Conservation (phyloP, 2,113 vertebrate species). For the Thunnus maccoyii region DNA sequence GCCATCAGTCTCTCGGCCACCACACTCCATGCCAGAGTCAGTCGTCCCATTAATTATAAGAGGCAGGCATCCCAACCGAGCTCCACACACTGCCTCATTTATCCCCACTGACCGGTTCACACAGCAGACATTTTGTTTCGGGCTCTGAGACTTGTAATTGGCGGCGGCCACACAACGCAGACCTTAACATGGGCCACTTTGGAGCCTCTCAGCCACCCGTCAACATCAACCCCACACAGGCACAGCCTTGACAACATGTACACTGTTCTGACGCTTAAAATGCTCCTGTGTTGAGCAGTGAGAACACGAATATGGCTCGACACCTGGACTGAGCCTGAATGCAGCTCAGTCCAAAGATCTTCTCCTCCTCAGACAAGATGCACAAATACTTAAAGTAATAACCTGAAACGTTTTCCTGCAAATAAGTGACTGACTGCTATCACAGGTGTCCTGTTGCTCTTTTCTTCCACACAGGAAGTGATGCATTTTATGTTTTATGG, state of each 20-base stretch:
- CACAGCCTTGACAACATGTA: constrained; percentile 60
- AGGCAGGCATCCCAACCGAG: constrained; percentile 59
- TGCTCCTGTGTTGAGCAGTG: constrained; percentile 43
- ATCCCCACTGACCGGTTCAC: constrained; percentile 60
- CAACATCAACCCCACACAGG: constrained; percentile 74
- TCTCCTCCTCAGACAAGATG: constrained; percentile 16
- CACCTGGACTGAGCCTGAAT: constrained; percentile 53
- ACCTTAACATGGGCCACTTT: constrained; percentile 75
- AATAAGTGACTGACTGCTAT: neutral
- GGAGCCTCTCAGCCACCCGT: constrained; percentile 75
- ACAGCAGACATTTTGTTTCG: constrained; percentile 79
- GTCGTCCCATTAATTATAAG: constrained; percentile 78
- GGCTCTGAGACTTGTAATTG: constrained; percentile 67
- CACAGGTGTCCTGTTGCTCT: neutral
- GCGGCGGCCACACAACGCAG: constrained; percentile 74
- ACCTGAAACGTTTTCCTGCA: neutral
- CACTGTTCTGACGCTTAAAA: constrained; percentile 68
- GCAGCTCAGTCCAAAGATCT: constrained; percentile 13
- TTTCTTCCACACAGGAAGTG: neutral
- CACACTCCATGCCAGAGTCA: constrained; percentile 64
- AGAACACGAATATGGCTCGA: constrained; percentile 14
- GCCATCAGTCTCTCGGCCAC: constrained; percentile 64
- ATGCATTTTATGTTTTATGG: neutral
- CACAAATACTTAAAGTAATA: neutral
- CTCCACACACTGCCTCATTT: constrained; percentile 76